These are phyloP conservation scores for Digitonthophagus gazella DNA, from an alignment of 2,888 invertebrate species.

Conservation along the genomic window DNA sequence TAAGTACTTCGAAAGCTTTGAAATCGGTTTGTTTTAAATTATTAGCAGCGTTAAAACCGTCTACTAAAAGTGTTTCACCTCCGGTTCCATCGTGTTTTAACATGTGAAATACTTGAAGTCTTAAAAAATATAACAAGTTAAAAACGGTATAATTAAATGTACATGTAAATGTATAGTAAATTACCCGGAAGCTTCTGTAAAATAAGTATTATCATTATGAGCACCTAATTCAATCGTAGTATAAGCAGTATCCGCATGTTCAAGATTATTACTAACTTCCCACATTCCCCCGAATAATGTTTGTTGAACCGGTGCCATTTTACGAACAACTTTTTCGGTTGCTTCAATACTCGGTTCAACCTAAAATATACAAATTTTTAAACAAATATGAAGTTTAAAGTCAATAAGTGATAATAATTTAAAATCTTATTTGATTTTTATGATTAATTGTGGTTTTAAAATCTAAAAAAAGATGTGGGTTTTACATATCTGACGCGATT, in stretches of 20 bases:
- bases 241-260: conserved; percentile 73
- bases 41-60: conserved; percentile 68
- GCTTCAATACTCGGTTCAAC: conserved; percentile 54
- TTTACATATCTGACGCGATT: too few species aligned
- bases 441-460: too few species aligned
- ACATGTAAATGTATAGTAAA: not conserved
- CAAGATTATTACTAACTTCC: conserved; percentile 59
- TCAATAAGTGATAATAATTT: too few species aligned
- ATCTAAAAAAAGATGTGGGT: too few species aligned
- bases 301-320: conserved; percentile 63
- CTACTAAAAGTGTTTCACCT: conserved; percentile 72
- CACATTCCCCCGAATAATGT: conserved; percentile 76
- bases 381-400: too few species aligned
- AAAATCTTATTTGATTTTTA: too few species aligned
- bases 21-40: conserved; percentile 56
- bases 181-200: conserved; percentile 71
- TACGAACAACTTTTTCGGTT: conserved; percentile 56
- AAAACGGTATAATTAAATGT: not conserved
- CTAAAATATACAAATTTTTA: too few species aligned
- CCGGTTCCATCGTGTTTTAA: conserved; percentile 61
- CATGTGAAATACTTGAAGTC: conserved; percentile 62
- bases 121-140: conserved; percentile 27
- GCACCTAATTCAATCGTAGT: conserved; percentile 64
- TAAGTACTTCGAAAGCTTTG: conserved; percentile 60
- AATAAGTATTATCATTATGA: conserved; percentile 79